Evolutionary conservation across 2,113 vertebrate species (phyloP), one percentile per base, ranked within the genome.

Genomic region (Tragelaphus scriptus): DNA sequence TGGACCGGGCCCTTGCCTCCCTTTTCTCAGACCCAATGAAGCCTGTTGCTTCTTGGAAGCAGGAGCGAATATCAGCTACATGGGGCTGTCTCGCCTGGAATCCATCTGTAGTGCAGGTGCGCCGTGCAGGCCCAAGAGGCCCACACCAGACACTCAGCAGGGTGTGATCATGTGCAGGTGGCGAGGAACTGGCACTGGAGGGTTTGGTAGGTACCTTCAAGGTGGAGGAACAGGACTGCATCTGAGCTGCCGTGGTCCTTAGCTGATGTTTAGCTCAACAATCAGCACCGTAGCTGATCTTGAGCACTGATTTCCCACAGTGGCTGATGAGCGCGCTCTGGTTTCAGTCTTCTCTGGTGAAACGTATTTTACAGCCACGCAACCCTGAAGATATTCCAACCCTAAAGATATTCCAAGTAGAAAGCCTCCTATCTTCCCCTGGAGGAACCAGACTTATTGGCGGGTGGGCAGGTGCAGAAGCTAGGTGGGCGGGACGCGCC

Each of bases 1-100:
- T 99, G 99, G 86, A 99, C 99, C 88, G 99, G 98, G 95, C 99
- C 99, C 97, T 99, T 99, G 49, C 99, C 99, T 32, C 99, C 99
- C 0, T 98, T 97, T 65, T 99, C 98, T 98, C 99, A 99, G 86
- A 99, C 98, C 1, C 98, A 2, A 99, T 99, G 97, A 99, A 99
- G 80, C 99, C 99, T 7, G 99, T 99, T 90, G 99, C 99, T 98
- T 99, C 99, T 98, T 99, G 99, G 97, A 99, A 99, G 98, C 99
- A 99, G 87, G 99, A 99, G 98, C 99, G 99, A 97, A 99, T 99
- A 98, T 99, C 99, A 0, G 99, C 99, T 3, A 98, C 99, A 98
- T 99, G 99, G 30, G 49, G 95, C 97, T 99, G 98, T 99, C 99
- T 97, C 99, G 99, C 95, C 99, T 0, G 99, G 99, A 98, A 99